phyloP scores from a whole-genome alignment of 2,888 invertebrate species.

The Drosophila falleni region DNA sequence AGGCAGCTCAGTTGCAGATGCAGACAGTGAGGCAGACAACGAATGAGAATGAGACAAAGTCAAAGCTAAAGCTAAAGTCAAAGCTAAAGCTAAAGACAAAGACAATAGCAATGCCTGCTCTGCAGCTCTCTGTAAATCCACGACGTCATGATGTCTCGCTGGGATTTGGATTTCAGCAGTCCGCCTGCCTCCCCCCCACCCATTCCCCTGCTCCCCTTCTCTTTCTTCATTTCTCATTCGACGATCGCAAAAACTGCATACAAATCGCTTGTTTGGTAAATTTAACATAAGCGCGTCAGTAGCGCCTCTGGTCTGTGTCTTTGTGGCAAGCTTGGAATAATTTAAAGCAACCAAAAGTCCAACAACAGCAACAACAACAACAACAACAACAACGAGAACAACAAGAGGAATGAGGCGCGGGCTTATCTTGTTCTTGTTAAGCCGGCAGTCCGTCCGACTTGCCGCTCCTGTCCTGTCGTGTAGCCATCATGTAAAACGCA shows the following conservation, averaged over 20 bases:
- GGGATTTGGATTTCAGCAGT: conserved; percentile 75
- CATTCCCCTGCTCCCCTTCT: background rate
- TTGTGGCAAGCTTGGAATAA: conserved; percentile 74
- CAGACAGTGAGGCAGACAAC: conserved; percentile 28
- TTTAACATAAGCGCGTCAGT: conserved; percentile 80
- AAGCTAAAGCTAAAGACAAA: conserved; percentile 4
- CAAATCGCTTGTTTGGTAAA: conserved; percentile 84
- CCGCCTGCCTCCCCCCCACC: background rate
- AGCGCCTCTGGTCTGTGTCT: conserved; percentile 73
- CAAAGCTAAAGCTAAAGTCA: conserved; percentile 5
- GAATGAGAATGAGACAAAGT: conserved; percentile 19
- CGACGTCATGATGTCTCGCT: conserved; percentile 84
- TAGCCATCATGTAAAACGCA: conserved; percentile 78
- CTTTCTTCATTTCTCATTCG: conserved; percentile 8
- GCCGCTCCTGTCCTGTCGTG: conserved; percentile 77
- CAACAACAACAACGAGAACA: conserved; percentile 31
- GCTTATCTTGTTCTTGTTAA: conserved; percentile 74
- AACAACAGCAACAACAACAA: conserved; percentile 14
- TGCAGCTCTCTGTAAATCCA: conserved; percentile 49
- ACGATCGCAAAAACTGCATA: conserved; percentile 77
- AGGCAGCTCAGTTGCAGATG: conserved; percentile 12
- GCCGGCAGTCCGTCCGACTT: conserved; percentile 37
- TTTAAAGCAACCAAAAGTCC: conserved; percentile 50
- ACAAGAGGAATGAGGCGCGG: conserved; percentile 38
- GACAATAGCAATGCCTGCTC: conserved; percentile 28